Evolutionary conservation across 2,888 invertebrate species (phyloP).

Genomic region (Lochmaea capreae): DNA sequence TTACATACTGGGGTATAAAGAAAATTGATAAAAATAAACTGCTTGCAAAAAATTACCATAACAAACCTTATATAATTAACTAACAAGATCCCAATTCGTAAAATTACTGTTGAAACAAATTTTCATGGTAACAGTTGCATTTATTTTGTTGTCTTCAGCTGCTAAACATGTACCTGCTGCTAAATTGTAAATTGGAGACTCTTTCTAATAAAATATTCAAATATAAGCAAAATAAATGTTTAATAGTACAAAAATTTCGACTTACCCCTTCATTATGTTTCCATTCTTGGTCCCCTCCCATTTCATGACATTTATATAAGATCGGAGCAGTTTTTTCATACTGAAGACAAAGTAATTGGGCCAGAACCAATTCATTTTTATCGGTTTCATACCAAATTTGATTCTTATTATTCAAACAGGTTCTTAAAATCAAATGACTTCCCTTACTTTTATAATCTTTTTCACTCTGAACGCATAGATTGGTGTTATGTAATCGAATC

Average conservation of each 20-base stretch:
- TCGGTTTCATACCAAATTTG: constrained; percentile 91
- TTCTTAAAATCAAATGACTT: constrained; percentile 65
- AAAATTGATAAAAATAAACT: neutral
- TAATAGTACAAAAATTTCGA: neutral
- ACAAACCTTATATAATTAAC: constrained; percentile 34
- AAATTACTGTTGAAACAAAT: constrained; percentile 70
- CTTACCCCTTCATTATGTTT: constrained; percentile 79
- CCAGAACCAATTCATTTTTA: constrained; percentile 84
- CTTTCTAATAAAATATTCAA: constrained; percentile 67
- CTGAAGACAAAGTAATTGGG: constrained; percentile 87
- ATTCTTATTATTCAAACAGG: constrained; percentile 77
- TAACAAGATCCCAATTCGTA: constrained; percentile 70
- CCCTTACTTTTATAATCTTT: constrained; percentile 83
- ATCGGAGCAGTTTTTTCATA: constrained; percentile 74
- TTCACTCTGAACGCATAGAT: constrained; percentile 83
- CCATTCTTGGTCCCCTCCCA: constrained; percentile 94
- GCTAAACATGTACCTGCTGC: constrained; percentile 88
- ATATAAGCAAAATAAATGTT: neutral
- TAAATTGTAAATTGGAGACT: constrained; percentile 85
- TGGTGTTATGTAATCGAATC: constrained; percentile 75
- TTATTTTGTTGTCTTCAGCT: constrained; percentile 64
- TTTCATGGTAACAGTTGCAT: constrained; percentile 70
- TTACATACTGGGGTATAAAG: neutral
- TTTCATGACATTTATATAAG: constrained; percentile 92
- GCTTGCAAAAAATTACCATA: neutral